phyloP scores from a whole-genome alignment of 2,797 vertebrate genomes.

The Psittacula echo region DNA sequence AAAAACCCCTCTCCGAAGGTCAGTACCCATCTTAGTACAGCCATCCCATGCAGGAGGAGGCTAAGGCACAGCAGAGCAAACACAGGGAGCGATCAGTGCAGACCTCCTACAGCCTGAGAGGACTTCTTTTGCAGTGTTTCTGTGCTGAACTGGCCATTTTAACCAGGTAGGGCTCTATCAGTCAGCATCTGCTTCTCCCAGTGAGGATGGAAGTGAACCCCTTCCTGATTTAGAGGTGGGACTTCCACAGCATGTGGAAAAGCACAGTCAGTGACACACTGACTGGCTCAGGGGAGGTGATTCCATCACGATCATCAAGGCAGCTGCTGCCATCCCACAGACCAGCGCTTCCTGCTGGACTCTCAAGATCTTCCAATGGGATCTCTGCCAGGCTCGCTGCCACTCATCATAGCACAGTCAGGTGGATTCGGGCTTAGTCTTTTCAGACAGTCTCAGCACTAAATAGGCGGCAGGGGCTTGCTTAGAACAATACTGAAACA shows the following conservation, averaged over 20 bases:
- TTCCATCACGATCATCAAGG: background rate
- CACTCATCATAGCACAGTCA: fast-evolving
- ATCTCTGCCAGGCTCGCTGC: background rate
- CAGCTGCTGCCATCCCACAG: background rate
- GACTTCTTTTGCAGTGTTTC: background rate
- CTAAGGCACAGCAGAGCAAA: background rate
- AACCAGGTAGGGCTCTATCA: background rate
- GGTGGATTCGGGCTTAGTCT: background rate
- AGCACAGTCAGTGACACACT: background rate
- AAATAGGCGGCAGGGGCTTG: background rate
- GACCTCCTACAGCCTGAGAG: background rate
- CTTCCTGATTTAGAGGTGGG: background rate
- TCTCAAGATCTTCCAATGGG: fast-evolving
- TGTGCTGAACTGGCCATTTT: background rate
- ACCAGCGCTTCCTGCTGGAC: background rate
- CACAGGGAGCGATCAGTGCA: background rate
- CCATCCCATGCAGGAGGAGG: background rate
- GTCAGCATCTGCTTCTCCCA: background rate
- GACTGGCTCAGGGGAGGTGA: background rate
- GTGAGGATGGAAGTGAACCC: fast-evolving
- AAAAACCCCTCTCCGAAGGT: background rate
- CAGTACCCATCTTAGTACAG: background rate
- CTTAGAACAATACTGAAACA: background rate
- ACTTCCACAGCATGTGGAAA: fast-evolving
- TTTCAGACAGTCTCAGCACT: background rate